Percentiles rank a stretch among this genome's conserved stretches.
Conservation (phyloP, 2,888 invertebrate genomes). For the Baccha elongata region DNA sequence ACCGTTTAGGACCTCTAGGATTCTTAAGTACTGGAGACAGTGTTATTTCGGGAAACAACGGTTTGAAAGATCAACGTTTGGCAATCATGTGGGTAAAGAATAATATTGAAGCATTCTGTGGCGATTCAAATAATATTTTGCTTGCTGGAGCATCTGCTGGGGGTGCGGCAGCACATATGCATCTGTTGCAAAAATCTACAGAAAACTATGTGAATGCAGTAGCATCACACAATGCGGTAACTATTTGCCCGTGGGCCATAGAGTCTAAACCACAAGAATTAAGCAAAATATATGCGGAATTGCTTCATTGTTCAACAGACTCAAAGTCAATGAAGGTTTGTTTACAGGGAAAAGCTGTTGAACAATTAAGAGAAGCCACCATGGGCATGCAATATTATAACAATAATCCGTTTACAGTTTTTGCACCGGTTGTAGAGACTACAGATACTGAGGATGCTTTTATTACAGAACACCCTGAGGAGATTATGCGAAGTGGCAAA, state of each 20-base stretch:
- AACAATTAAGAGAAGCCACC: conserved; percentile 84
- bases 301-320: conserved; percentile 85
- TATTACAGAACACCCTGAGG: conserved; percentile 86
- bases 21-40: conserved; percentile 89
- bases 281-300: conserved; percentile 79
- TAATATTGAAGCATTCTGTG: conserved; percentile 87
- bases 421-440: conserved; percentile 88
- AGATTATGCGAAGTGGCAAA: conserved; percentile 85
- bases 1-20: conserved; percentile 87
- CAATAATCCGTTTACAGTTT: conserved; percentile 88
- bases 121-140: conserved; percentile 87
- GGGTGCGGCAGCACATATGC: conserved; percentile 88
- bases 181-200: conserved; percentile 83
- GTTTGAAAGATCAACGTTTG: conserved; percentile 88
- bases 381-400: conserved; percentile 82
- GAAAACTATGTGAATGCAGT: conserved; percentile 53
- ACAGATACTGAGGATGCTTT: conserved; percentile 84
- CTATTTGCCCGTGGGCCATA: conserved; percentile 84
- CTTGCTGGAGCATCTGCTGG: conserved; percentile 88
- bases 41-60: conserved; percentile 87
- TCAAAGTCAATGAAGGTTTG: conserved; percentile 85
- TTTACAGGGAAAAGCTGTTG: conserved; percentile 85
- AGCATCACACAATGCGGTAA: conserved; percentile 84
- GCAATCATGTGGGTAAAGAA: conserved; percentile 87
- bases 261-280: conserved; percentile 5